Base-by-base conservation (phyloP, 2,888 invertebrate genomes). In the Conops quadrifasciatus region DNA sequence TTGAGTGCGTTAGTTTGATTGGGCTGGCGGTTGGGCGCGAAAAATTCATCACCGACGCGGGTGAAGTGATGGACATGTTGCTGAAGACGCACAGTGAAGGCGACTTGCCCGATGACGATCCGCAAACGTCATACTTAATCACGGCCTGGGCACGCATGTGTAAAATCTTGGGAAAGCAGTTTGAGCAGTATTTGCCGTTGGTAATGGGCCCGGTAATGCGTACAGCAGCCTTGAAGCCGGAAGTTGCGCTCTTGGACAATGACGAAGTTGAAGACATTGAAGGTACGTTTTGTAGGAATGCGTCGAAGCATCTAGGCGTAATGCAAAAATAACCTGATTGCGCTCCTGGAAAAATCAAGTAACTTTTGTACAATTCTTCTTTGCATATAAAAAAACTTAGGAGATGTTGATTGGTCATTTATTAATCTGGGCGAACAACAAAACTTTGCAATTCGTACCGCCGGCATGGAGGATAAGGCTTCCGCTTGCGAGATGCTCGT, bases 131-230 rank as follows among this genome's bases (percentile, higher is more conserved):
- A 15, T 99, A 97, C 87, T 92, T 99, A 85, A 98, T 99, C 77
- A 96, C 97, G 0, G 98, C 98, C 0, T 99, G 99, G 99, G 97
- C 98, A 0, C 91, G 99, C 77, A 97, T 99, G 87, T 99, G 99
- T 87, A 97, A 97, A 87, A 94, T 97, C 79, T 89, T 97, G 85
- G 92, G 92, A 28, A 92, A 89, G 82, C 91, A 93, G 79, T 96
- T 96, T 80, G 93, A 94, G 82, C 94, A 94, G 79, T 97, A 96
- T 84, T 88, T 97, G 74, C 95, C 95, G 0, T 86, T 94, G 78
- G 96, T 97, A 0, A 97, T 96, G 94, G 93, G 92, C 0, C 94
- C 95, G 0, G 95, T 96, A 15, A 89, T 96, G 87, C 90, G 92
- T 78, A 93, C 95, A 0, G 96, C 96, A 36, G 90, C 93, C 2